Base-by-base conservation (phyloP, 2,888 invertebrate genomes). In the Apamea sordens region DNA sequence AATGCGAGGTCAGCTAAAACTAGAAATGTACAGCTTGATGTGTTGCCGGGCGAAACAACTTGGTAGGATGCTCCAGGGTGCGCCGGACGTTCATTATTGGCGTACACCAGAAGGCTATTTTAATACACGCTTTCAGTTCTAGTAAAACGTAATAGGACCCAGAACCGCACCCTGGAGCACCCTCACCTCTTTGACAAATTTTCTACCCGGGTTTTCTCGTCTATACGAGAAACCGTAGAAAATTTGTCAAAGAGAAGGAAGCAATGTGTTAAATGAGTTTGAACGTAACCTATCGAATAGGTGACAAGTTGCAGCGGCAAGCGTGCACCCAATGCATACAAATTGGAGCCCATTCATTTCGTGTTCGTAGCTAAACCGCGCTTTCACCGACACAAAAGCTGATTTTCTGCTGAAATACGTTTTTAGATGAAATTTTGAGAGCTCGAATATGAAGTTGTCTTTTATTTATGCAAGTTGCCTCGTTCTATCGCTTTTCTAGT, bases 271-370 rank as follows among this genome's bases (percentile, higher is more conserved):
- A 81, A 82, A 76, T 65, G 73, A 75, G 70, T 86, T 74, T 65
- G 82, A 75, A 77, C 36, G 67, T 59, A 86, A 72, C 73, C 65
- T 68, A 61, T 77, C 71, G 65, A 15, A 28, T 68, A 69, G 56
- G 73, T 75, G 79, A 32, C 15, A 59, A 56, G 83, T 24, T 78
- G 79, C 83, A 76, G 53, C 50, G 68, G 41, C 28, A 56, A 70
- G 44, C 59, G 21, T 61, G 73, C 61, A 44, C 61, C 83, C 71
- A 75, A 84, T 86, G 86, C 86, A 86, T 86, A 86, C 79, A 86
- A 86, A 83, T 81, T 86, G 75, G 63, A 59, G 0, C n/a, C 56
- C 65, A 84, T 86, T 86, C 65, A 79, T 84, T 83, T 73, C 50
- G 18, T 76, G 72, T 83, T 84, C 86, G n/a, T 28, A 44, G 47